Evolutionary conservation across 2,888 invertebrate species (phyloP).

Genomic region (Andrena minutula): DNA sequence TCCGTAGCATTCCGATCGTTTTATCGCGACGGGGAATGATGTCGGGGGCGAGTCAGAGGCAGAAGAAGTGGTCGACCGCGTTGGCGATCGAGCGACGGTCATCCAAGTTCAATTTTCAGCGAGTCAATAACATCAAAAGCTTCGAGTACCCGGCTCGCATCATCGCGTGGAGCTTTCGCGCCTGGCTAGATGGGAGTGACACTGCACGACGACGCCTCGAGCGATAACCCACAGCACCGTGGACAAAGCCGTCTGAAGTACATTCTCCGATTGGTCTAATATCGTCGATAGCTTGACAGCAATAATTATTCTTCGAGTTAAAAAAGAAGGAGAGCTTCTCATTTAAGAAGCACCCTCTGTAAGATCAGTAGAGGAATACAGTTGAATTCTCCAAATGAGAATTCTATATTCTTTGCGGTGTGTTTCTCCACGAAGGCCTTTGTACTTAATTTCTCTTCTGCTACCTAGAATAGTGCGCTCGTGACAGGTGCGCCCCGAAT

Average conservation of each 20-base stretch:
- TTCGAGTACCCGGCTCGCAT: slow-evolving; percentile 80
- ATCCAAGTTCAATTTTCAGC: slow-evolving; percentile 76
- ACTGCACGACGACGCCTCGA: not conserved
- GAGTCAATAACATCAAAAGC: slow-evolving; percentile 83
- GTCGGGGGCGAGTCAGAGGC: not conserved
- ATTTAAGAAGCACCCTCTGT: not conserved
- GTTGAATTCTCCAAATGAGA: not conserved
- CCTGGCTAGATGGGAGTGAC: slow-evolving; percentile 20
- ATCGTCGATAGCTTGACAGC: too few species aligned
- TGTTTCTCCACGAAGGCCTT: not conserved
- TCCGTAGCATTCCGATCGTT: slow-evolving; percentile 60
- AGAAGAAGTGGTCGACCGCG: not conserved
- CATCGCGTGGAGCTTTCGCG: slow-evolving; percentile 57
- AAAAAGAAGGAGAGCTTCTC: too few species aligned
- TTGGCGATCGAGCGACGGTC: slow-evolving; percentile 41
- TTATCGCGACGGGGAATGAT: slow-evolving; percentile 51
- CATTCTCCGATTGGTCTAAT: too few species aligned
- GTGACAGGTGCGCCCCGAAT: slow-evolving; percentile 75
- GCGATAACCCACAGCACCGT: not conserved
- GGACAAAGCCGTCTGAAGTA: not conserved
- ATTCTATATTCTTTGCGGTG: not conserved
- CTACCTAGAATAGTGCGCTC: not conserved
- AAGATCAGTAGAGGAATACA: not conserved
- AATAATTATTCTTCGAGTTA: too few species aligned
- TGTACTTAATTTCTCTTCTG: not conserved